Evolutionary conservation across 2,113 vertebrate species (phyloP).

Genomic region (Ardeotis arabs): DNA sequence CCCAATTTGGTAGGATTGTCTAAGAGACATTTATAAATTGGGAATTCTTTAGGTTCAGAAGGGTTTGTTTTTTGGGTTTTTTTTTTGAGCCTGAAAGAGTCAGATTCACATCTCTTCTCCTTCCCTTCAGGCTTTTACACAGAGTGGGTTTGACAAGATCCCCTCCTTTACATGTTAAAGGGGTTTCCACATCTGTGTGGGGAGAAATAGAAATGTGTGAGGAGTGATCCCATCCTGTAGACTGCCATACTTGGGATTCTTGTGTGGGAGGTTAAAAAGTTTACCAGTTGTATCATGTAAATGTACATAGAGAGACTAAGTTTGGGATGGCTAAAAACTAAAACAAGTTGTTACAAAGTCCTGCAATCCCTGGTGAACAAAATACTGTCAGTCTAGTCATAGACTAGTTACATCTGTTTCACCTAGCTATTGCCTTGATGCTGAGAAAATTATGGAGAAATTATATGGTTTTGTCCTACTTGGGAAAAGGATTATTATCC

Average conservation of each 20-base stretch:
- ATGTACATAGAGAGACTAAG: background rate
- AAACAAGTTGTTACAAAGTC: background rate
- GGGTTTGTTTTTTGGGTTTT: rapidly evolving
- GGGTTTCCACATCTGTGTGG: background rate
- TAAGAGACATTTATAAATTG: background rate
- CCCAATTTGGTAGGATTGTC: background rate
- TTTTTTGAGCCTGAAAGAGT: background rate
- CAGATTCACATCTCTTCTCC: background rate
- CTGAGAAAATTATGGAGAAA: background rate
- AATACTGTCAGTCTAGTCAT: background rate
- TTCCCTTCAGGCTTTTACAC: background rate
- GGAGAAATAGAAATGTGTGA: background rate
- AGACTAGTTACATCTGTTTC: background rate
- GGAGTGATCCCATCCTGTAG: background rate
- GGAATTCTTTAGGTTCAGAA: background rate
- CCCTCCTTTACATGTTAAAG: background rate
- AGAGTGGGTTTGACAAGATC: background rate
- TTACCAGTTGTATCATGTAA: background rate
- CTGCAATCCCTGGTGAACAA: background rate
- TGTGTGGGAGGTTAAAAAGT: background rate
- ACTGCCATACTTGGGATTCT: background rate
- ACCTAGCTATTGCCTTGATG: background rate
- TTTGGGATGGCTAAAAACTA: background rate
- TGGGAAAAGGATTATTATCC: background rate
- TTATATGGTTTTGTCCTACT: background rate